Evolutionary conservation across 92 coral and sea anemone species (phyloP).

Genomic region (Porites divaricata): DNA sequence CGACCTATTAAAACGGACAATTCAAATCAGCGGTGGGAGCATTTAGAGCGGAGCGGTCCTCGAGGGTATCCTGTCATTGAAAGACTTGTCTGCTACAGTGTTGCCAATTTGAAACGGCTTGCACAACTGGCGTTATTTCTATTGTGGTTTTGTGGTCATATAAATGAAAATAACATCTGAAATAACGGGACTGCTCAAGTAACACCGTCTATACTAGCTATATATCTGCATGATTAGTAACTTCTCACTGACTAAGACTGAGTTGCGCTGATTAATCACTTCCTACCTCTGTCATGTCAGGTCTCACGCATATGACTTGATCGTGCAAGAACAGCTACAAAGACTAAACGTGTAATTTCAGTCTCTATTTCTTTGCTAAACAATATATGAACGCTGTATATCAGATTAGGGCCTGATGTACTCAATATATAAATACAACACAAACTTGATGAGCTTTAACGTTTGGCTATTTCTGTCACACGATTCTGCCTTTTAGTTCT

Average conservation of each 20-base stretch:
- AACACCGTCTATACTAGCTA: neutral
- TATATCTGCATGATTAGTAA: neutral
- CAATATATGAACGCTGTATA: neutral
- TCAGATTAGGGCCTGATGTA: too few species aligned
- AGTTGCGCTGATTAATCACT: neutral
- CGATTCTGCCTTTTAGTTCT: too few species aligned
- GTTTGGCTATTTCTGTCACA: too few species aligned
- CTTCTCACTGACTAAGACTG: neutral
- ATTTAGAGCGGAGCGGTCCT: neutral
- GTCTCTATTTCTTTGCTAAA: neutral
- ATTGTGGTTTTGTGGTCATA: neutral
- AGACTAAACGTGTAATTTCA: neutral
- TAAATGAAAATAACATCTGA: neutral
- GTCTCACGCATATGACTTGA: neutral
- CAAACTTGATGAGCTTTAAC: too few species aligned
- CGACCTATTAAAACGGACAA: too few species aligned
- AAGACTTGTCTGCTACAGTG: too few species aligned
- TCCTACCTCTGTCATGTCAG: neutral
- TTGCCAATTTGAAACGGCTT: neutral
- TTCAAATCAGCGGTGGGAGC: neutral
- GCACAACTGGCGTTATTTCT: neutral
- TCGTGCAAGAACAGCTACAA: neutral
- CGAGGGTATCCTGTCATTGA: too few species aligned
- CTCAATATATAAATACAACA: too few species aligned
- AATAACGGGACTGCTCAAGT: neutral